These are phyloP conservation scores for Pantherophis vulpinus DNA, from an alignment of 2,797 vertebrate species.

Conservation along the genomic window DNA sequence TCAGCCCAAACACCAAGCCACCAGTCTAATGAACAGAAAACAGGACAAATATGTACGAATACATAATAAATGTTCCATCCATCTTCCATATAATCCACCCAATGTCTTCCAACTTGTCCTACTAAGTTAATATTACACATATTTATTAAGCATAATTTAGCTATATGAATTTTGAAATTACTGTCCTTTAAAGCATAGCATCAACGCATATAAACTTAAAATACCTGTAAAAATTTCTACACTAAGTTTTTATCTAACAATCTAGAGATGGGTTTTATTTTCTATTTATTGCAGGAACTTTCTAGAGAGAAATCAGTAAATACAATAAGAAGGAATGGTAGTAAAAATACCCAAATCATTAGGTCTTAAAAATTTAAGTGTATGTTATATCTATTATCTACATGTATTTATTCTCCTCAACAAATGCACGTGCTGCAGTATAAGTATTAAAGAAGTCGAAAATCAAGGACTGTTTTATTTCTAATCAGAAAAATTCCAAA, in stretches of 20 bases:
- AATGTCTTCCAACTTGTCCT: neutral
- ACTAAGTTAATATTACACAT: neutral
- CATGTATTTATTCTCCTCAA: neutral
- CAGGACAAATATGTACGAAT: neutral
- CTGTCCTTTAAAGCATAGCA: neutral
- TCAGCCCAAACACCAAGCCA: neutral
- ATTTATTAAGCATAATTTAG: slow-evolving; percentile 18
- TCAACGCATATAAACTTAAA: neutral
- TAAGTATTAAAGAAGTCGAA: neutral
- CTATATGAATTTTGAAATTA: neutral
- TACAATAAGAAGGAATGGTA: neutral
- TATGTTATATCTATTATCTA: neutral
- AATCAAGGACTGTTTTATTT: neutral
- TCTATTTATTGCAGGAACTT: neutral
- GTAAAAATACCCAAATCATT: neutral
- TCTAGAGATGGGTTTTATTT: neutral
- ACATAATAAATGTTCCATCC: neutral
- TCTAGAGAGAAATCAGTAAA: neutral
- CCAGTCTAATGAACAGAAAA: neutral
- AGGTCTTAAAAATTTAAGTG: neutral
- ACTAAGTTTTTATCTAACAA: neutral
- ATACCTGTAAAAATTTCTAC: neutral
- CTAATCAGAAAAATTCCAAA: neutral
- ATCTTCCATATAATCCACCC: neutral
- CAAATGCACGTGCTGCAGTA: neutral